Percentiles rank a stretch among this genome's conserved stretches.
Evolutionary conservation across 2,888 invertebrate species (phyloP).

Genomic region (Ethmia dodecea): DNA sequence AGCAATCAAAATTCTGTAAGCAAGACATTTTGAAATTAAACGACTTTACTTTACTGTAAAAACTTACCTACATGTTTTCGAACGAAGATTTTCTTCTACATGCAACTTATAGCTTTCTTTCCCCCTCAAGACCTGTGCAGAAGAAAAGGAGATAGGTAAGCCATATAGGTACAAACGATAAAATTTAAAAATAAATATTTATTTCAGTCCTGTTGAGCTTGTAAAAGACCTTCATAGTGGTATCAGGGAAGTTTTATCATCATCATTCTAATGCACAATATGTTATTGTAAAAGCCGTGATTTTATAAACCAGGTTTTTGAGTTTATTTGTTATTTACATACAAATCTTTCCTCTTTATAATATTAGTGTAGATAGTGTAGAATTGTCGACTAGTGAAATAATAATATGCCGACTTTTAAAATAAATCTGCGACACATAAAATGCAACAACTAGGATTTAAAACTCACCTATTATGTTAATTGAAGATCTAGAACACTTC

Average conservation of each 20-base stretch:
- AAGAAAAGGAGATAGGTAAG: not conserved
- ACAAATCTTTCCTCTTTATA: too few relatives aligned
- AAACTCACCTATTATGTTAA: too few relatives aligned
- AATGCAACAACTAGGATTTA: too few relatives aligned
- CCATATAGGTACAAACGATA: not conserved
- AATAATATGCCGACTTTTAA: not conserved
- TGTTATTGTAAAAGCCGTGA: too few relatives aligned
- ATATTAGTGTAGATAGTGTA: not conserved
- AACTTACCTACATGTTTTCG: too few relatives aligned
- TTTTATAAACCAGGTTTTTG: too few relatives aligned
- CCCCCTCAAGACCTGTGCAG: not conserved
- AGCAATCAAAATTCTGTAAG: not conserved
- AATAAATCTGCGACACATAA: not conserved
- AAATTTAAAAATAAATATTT: not conserved
- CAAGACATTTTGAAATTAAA: too few relatives aligned
- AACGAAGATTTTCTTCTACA: too few relatives aligned
- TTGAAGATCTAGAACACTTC: too few relatives aligned
- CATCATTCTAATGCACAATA: slow-evolving; percentile 17
- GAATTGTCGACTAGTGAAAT: not conserved
- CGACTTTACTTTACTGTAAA: too few relatives aligned
- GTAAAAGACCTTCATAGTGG: slow-evolving; percentile 28
- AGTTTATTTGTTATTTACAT: too few relatives aligned
- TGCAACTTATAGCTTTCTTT: not conserved
- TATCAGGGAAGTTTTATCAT: slow-evolving; percentile 29
- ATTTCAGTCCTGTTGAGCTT: slow-evolving; percentile 36